Base-by-base conservation (phyloP, 2,797 vertebrate species). In the Schizothorax lantsangensis region DNA sequence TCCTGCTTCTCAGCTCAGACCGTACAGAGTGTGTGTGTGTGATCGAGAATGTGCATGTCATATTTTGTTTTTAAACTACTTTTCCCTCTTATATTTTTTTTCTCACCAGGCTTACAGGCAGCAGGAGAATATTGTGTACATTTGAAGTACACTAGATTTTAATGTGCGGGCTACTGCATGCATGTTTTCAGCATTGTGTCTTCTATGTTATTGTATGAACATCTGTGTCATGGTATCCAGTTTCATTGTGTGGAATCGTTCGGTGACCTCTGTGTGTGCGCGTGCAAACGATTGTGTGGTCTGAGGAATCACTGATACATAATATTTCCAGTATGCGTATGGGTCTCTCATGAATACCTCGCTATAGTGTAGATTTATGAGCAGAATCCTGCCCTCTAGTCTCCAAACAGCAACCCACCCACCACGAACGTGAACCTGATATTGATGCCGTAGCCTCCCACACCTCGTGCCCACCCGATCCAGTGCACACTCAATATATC, bases 381-480 rank as follows among this genome's bases (percentile, higher is more conserved):
- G 85, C 54, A 33, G 87, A 77, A 72, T 81, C 79, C 59, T 80
- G 71, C 38, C 74, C 84, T 59, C 83, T 83, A 57, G 79, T 85
- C 88, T 88, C 69, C 62, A 79, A 84, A 73, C 84, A 69, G 33
- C 69, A 81, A 85, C 84, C 83, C 84, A 84, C 86, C 88, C 87
- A 90, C 75, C 62, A 14, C 23, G 77, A 84, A 87, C 75, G 72
- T 87, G 84, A 88, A 84, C 77, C 30, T 84, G 66, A 89, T 87
- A 86, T 71, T 79, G 83, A 88, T 88, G 49, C 69, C 47, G n/a
- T 74, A 83, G 79, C 69, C 79, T 85, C 80, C 49, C 84, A 40
- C 71, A 79, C 43, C 77, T 84, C 72, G 33, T 54, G 38, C 81
- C 57, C 62, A 62, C 57, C 23, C 17, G 52, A 72, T 82, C 43